Evolutionary conservation across 2,797 vertebrate species (phyloP).

Genomic region (Syngnathus acus): DNA sequence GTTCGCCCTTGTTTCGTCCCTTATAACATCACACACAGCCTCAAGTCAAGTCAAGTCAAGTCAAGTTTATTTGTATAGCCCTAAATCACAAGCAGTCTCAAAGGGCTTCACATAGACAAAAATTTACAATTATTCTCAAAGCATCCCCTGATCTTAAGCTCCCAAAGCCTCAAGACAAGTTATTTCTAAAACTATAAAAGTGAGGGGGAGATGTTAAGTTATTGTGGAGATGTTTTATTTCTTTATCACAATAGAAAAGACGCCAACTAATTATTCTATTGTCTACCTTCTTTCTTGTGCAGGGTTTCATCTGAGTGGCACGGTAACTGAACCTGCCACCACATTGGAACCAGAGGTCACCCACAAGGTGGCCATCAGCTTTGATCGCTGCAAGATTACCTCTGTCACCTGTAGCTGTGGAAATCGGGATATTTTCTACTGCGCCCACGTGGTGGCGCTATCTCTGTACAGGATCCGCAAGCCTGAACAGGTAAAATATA

Average conservation of each 20-base stretch:
- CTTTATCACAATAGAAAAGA: not conserved
- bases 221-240: not conserved
- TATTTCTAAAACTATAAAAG: not conserved
- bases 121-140: too few species aligned
- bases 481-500: slow-evolving; percentile 82
- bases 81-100: too few species aligned
- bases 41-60: not conserved
- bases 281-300: slow-evolving; percentile 24
- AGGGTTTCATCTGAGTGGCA: slow-evolving; percentile 98
- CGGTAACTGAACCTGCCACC: slow-evolving; percentile 84
- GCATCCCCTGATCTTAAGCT: too few species aligned
- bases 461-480: slow-evolving; percentile 97
- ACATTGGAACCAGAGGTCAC: slow-evolving; percentile 86
- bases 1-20: not conserved
- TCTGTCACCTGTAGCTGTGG: slow-evolving; percentile 96
- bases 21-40: not conserved
- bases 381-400: slow-evolving; percentile 98
- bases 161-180: not conserved
- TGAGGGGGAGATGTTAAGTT: not conserved
- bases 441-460: slow-evolving; percentile 93
- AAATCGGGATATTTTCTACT: slow-evolving; percentile 98
- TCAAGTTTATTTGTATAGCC: too few species aligned
- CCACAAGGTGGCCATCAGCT: slow-evolving; percentile 98
- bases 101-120: too few species aligned
- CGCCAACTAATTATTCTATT: not conserved